A percentile compares a stretch with the other conserved stretches of the same genome.
Conservation (phyloP, 2,797 vertebrate species). For the Thaleichthys pacificus region DNA sequence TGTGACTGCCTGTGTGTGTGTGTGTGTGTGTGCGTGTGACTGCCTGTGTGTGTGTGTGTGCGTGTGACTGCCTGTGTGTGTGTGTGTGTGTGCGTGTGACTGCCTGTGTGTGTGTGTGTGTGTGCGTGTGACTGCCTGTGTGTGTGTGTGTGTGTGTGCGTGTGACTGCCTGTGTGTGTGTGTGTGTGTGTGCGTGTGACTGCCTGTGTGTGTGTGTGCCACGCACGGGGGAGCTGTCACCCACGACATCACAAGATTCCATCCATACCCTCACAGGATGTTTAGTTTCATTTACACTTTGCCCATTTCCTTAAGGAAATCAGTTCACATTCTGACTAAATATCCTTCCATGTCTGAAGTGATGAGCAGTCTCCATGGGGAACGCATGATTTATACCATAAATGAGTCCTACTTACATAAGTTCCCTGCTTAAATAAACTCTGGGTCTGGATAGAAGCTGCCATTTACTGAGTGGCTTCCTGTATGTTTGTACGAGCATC, state of each 20-base stretch:
- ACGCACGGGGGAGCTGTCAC: too few species aligned
- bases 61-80: too few species aligned
- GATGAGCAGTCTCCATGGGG: conserved; percentile 42
- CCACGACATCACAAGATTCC: background rate
- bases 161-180: background rate
- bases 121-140: too few species aligned
- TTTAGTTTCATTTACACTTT: conserved; percentile 29
- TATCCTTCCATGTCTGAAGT: conserved; percentile 41
- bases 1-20: too few species aligned
- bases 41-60: too few species aligned
- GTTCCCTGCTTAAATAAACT: conserved; percentile 66
- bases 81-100: too few species aligned
- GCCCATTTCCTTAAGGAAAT: conserved; percentile 47
- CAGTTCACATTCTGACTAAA: conserved; percentile 37
- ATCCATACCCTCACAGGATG: conserved; percentile 23
- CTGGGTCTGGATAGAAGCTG: conserved; percentile 50
- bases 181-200: background rate
- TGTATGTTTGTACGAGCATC: conserved; percentile 74
- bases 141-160: too few species aligned
- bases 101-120: too few species aligned
- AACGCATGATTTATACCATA: conserved; percentile 48
- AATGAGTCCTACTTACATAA: conserved; percentile 66
- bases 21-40: too few species aligned
- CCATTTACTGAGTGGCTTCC: conserved; percentile 61
- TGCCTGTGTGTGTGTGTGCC: background rate